Percentiles rank a stretch among this genome's conserved stretches.
Evolutionary conservation across 2,113 vertebrate genomes (phyloP).

Genomic region (Neofelis nebulosa): DNA sequence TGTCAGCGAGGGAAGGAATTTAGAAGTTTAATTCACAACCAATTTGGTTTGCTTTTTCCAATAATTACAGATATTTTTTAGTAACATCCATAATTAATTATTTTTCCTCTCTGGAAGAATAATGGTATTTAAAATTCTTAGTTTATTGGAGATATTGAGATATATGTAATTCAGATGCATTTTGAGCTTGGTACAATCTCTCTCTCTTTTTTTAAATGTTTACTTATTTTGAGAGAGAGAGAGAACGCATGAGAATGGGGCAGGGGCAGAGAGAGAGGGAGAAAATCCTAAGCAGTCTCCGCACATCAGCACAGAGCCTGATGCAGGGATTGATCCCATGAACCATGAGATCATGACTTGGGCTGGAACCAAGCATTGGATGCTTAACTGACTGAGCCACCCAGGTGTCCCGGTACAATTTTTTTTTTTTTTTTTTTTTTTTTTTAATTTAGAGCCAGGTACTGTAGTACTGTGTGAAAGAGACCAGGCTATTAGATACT

Average conservation of each 20-base stretch:
- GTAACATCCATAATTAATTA: neutral
- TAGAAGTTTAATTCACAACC: neutral
- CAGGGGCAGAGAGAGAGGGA: too few species aligned
- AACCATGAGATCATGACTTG: too few species aligned
- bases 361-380: too few species aligned
- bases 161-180: neutral
- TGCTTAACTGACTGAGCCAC: too few species aligned
- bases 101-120: neutral
- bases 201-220: too few species aligned
- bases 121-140: neutral
- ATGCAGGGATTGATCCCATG: too few species aligned
- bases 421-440: neutral
- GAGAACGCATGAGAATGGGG: too few species aligned
- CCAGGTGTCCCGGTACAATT: too few species aligned
- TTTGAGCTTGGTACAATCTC: neutral
- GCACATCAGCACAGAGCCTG: too few species aligned
- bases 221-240: too few species aligned
- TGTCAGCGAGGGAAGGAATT: neutral
- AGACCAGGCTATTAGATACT: neutral
- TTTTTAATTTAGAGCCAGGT: neutral
- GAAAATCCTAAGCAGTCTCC: too few species aligned
- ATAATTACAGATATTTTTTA: neutral
- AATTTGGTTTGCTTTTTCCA: constrained; percentile 1
- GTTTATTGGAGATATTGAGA: neutral
- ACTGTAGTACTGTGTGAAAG: neutral